Evolutionary conservation across 1,140 invertebrate genomes (phyloP), one percentile per base, ranked within the genome.

Genomic region (Amphibalanus amphitrite): DNA sequence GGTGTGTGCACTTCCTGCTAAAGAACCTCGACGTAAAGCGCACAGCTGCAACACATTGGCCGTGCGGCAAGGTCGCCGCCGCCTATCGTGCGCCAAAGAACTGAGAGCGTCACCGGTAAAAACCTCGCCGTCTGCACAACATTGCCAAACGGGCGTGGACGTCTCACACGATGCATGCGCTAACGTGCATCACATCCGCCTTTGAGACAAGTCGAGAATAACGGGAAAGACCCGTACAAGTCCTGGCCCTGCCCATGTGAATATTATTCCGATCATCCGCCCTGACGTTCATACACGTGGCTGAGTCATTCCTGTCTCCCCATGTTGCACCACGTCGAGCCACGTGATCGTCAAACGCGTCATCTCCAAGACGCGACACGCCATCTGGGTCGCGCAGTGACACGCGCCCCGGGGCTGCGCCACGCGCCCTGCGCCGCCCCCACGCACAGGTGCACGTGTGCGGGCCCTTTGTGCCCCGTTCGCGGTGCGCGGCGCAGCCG

Each of bases 401-500:
- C 13, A 23, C 47, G 71, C 71, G 67, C 30, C 47, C 26, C 20
- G 30, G 28, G 64, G 28, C 29, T 28, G 33, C 1, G 20, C 71
- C 29, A 75, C 79, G 17, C 70, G 76, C 70, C 29, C 67, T 73
- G 77, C 79, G 81, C 26, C 69, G 72, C 29, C 69, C 65, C 77
- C 79, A 30, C 65, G 77, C 79, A 30, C 74, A 75, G 73, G 74
- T 84, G 29, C 70, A 73, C 28, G 83, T 85, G 76, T 76, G 80
- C 84, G 25, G 79, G 93, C 1, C 86, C 88, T 15, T 87, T 89
- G 77, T 92, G 91, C 78, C 80, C 93, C 0, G 78, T 94, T 67
- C 89, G 91, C 73, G 86, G 20, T 87, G 89, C 25, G 87, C 88
- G 10, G 87, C 91, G 74, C 89, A 91, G 78, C 78, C 92, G 23